Evolutionary conservation across 2,113 vertebrate species (phyloP), one percentile per base, ranked within the genome.

Genomic region (Rostratula benghalensis): DNA sequence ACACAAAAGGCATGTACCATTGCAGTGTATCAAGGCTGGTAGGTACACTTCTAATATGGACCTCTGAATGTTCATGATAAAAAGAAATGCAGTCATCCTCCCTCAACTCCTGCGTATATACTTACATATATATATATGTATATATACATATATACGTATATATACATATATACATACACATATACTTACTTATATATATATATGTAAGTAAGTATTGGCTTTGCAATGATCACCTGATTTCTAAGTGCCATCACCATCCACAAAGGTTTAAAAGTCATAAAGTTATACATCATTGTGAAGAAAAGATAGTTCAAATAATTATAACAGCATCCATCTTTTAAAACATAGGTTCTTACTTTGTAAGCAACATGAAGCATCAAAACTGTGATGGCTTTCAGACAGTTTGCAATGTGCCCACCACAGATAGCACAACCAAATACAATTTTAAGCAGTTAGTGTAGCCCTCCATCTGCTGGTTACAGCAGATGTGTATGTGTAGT

Each of bases 381-480:
- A 25, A 46, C 24, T 1, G 9, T 2, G 2, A 1, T 19, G 43
- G 48, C 6, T 59, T 43, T 31, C 5, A 43, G 27, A 10, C 13
- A 7, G 56, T 3, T 51, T 6, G 51, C 4, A 41, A 13, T 0
- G 25, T 3, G 15, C 6, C 41, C 25, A 54, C 7, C 25, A 13
- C 1, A 45, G 45, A 20, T 0, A 30, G 13, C 1, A 68, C 13
- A 84, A 19, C 6, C 6, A 21, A 31, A 31, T 1, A 24, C 27
- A 6, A 27, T 2, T 46, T 1, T 3, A 8, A 61, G 79, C 76
- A 43, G 70, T 45, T 6, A 30, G 65, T 4, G 8, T 70, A 96
- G 85, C 51, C 8, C 91, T 87, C 75, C 90, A 59, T 54, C 87
- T 70, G 85, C 92, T 86, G 87, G 89, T 89, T 48, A 53, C 21